These are phyloP conservation scores for Eupithecia inturbata DNA, from an alignment of 2,888 invertebrate species.

Conservation along the genomic window DNA sequence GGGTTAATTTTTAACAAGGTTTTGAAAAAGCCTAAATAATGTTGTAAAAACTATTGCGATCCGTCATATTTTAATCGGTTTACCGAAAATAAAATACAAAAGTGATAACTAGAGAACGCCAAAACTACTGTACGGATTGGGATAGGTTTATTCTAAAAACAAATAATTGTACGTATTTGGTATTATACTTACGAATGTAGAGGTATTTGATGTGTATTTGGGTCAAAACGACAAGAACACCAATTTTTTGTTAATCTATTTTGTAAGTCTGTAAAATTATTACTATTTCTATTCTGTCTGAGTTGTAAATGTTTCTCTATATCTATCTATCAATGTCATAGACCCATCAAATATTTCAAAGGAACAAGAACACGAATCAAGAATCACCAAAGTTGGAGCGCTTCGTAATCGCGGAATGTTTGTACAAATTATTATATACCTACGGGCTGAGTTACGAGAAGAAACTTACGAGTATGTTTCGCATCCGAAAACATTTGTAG, in stretches of 20 bases:
- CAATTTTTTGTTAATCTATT: too few species aligned
- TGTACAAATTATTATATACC: constrained; percentile 39
- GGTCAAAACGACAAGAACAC: not conserved
- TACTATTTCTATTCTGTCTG: too few species aligned
- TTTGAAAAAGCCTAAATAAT: not conserved
- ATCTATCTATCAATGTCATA: too few species aligned
- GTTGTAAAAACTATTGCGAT: not conserved
- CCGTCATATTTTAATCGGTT: not conserved
- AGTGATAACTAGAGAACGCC: not conserved
- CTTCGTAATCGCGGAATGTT: constrained; percentile 39
- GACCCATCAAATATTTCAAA: constrained; percentile 11
- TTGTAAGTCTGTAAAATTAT: too few species aligned
- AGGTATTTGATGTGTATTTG: not conserved
- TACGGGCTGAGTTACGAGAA: constrained; percentile 26
- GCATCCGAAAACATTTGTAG: constrained; percentile 6
- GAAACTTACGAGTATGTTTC: constrained; percentile 33
- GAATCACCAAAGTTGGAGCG: constrained; percentile 31
- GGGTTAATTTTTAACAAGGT: too few species aligned
- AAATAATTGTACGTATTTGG: too few species aligned
- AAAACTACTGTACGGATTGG: too few species aligned
- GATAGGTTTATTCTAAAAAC: too few species aligned
- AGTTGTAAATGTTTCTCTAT: too few species aligned
- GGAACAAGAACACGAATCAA: constrained; percentile 25
- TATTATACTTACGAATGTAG: too few species aligned
- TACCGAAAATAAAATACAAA: not conserved